Conservation (phyloP, 2,888 invertebrate species). For the Melipona beecheii region DNA sequence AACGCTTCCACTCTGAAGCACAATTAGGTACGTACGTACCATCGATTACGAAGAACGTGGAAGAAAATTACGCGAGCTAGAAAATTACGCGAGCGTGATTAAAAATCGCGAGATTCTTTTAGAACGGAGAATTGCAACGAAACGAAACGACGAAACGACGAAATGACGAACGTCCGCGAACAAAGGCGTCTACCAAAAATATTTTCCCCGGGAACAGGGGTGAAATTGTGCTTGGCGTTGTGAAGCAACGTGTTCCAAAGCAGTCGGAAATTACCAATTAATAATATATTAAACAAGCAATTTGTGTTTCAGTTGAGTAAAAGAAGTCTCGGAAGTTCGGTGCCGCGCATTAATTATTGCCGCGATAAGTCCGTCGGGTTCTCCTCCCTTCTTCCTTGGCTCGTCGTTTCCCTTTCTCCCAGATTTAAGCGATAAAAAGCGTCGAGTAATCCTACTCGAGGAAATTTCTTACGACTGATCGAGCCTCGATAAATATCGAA, state of each 20-base stretch:
- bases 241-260: conserved; percentile 1
- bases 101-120: background rate
- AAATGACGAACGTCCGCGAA: background rate
- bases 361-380: conserved; percentile 62
- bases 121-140: background rate
- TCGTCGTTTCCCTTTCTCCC: conserved; percentile 7
- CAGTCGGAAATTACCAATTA: conserved; percentile 70
- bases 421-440: conserved; percentile 15
- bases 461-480: conserved; percentile 23
- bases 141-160: background rate
- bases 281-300: conserved; percentile 77
- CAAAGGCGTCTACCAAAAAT: background rate
- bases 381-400: background rate
- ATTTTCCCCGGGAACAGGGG: background rate
- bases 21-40: too few relatives aligned
- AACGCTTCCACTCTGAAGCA: background rate
- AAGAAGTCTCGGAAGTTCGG: conserved; percentile 74
- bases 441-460: conserved; percentile 6
- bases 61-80: background rate
- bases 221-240: background rate
- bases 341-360: conserved; percentile 68
- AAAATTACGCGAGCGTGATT: background rate
- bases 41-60: background rate
- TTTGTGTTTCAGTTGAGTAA: conserved; percentile 75
- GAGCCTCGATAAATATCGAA: conserved; percentile 29